Percentiles rank a stretch among this genome's conserved stretches.
phyloP scores from a whole-genome alignment of 1,140 invertebrate genomes.

The Hycleus phaleratus region DNA sequence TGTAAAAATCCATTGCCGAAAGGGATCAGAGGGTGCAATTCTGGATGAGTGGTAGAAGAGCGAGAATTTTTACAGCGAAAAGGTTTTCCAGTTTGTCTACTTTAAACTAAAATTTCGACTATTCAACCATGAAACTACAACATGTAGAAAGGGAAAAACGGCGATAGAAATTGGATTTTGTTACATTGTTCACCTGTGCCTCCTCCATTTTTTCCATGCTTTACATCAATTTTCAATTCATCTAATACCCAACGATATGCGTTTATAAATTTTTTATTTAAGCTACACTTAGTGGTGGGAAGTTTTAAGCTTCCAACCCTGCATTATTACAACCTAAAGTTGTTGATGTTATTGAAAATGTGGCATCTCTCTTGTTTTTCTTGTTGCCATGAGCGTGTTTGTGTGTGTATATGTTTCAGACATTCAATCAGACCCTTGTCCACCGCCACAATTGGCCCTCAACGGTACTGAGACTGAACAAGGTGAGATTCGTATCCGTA shows the following conservation, averaged over 20 bases:
- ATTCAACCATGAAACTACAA: too few relatives aligned
- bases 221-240: too few relatives aligned
- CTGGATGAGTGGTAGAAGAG: too few relatives aligned
- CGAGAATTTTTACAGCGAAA: too few relatives aligned
- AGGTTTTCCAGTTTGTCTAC: too few relatives aligned
- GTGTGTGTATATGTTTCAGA: conserved; percentile 21
- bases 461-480: conserved; percentile 35
- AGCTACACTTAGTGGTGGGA: conserved; percentile 1
- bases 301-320: conserved; percentile 1
- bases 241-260: neutral
- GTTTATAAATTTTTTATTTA: conserved; percentile 10
- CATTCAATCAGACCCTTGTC: conserved; percentile 32
- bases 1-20: too few relatives aligned
- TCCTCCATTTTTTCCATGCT: too few relatives aligned
- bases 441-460: conserved; percentile 33
- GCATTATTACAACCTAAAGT: neutral
- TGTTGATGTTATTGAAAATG: conserved; percentile 9
- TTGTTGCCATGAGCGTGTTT: neutral
- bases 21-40: too few relatives aligned
- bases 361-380: neutral
- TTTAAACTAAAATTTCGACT: too few relatives aligned
- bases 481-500: conserved; percentile 30
- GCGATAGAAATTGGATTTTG: too few relatives aligned
- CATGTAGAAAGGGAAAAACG: too few relatives aligned
- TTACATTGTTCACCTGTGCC: too few relatives aligned